Evolutionary conservation across 2,888 invertebrate genomes (phyloP), one percentile per base, ranked within the genome.

Genomic region (Pyrochroa serraticornis): DNA sequence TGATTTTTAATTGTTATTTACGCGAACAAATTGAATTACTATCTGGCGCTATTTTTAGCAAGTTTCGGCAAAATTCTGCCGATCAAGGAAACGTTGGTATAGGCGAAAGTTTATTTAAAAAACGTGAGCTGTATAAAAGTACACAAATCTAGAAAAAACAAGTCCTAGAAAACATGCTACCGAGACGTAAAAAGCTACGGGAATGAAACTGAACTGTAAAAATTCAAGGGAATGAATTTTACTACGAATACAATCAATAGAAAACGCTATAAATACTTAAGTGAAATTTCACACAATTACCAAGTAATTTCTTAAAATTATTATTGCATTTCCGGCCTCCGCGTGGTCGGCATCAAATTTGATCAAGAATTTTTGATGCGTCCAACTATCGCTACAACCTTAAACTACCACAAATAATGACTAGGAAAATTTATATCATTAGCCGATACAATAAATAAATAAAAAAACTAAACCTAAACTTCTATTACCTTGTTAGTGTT

Each of bases 341-440:
- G 48, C 13, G 31, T 58, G 32, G 33, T 44, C 39, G 34, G 36
- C 35, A 46, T 7, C 38, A 44, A 31, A 31, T 37, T 47, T 10
- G 36, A 35, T 42, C 34, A 47, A 58, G 35, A 31, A 1, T 45
- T 33, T 35, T 34, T 31, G 42, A 9, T 33, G 38, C 47, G 52
- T 8, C 35, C 47, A 10, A 44, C 44, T 22, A 36, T 36, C 38
- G 47, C 39, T 30, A 22, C 38, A 47, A 47, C 41, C 14, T 45
- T 44, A 48, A 10, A 22, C 36, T 32, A 37, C 48, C 33, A 34
- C 14, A 7, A 52, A 59, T 69, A 72, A 69, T 77, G 77, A 77
- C 77, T 77, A 77, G 77, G 71, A 72, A 66, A 68, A 69, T 64
- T 65, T 69, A 75, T 77, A 77, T 73, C 74, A 77, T 77, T 77